Base-by-base conservation (phyloP, 2,888 invertebrate genomes). In the Unio pictorum region DNA sequence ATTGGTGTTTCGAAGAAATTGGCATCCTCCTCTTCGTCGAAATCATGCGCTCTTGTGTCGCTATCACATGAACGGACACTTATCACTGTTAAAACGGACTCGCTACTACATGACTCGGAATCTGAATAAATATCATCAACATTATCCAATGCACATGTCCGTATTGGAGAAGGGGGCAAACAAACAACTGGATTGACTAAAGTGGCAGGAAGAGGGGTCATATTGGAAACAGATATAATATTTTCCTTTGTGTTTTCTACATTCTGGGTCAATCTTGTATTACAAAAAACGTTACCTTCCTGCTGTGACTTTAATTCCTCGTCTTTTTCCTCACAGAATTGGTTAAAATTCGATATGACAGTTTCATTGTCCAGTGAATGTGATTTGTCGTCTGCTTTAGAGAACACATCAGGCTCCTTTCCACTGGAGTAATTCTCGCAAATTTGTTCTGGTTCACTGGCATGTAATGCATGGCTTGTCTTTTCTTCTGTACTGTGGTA, bases 71-170 rank as follows among this genome's bases (percentile, higher is more conserved):
- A 76, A 67, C 71, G 69, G 17, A 81, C 73, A 69, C 80, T 83
- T 15, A 84, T 64, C n/a, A 84, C 84, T 56, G 82, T 82, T 54
- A 81, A 71, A 23, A 82, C 81, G 15, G 82, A 81, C 26, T 74
- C 79, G 61, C 80, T 81, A 66, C 77, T 75, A 63, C 79, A 80
- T 15, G 81, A 81, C 65, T 81, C 81, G 26, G 77, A 75, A 56
- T 81, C 81, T 0, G 81, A 81, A 56, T 77, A 73, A 56, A 71
- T 71, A 30, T 75, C 81, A 56, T 79, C 79, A 61, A 76, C 30
- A 68, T 74, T 75, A 67, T 81, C 80, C 17, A 79, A 60, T n/a
- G 78, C 81, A 61, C 75, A 73, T 57, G 80, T 81, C 23, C 80
- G 76, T 56, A 81, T 68, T 11, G 81, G 81, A 6, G 79, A 80